Evolutionary conservation across 2,888 invertebrate species (phyloP).

Genomic region (Adelphocoris suturalis): DNA sequence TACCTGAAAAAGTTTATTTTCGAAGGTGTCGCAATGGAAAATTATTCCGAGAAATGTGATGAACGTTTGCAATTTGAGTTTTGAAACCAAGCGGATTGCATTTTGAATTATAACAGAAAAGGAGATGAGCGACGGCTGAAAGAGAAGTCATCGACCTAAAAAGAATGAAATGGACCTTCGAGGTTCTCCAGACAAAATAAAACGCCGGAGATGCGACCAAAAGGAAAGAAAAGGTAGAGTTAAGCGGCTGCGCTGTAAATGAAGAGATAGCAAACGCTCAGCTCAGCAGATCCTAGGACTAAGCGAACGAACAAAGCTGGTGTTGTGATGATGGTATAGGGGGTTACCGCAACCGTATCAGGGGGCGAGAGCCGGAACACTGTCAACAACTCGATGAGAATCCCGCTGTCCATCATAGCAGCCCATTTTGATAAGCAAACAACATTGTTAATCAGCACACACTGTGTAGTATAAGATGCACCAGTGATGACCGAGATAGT

Average conservation of each 20-base stretch:
- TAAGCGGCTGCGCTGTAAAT: background rate
- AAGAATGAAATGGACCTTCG: background rate
- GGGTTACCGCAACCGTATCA: background rate
- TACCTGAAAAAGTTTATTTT: too few relatives aligned
- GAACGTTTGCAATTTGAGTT: too few relatives aligned
- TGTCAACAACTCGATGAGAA: background rate
- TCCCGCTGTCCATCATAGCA: background rate
- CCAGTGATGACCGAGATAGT: too few relatives aligned
- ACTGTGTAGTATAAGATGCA: too few relatives aligned
- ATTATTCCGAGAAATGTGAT: too few relatives aligned
- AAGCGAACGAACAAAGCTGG: background rate
- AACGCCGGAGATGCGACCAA: background rate
- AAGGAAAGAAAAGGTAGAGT: background rate
- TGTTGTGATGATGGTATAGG: background rate
- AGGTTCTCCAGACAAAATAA: slow-evolving; percentile 25
- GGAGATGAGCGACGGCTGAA: background rate
- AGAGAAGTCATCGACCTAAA: background rate
- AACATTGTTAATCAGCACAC: background rate
- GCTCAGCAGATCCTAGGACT: background rate
- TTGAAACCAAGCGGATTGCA: too few relatives aligned
- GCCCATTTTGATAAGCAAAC: background rate
- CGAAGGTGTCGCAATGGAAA: too few relatives aligned
- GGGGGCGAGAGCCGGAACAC: background rate
- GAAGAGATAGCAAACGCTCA: background rate
- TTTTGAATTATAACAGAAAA: too few relatives aligned